Evolutionary conservation across 1,140 invertebrate species (phyloP).

Genomic region (Coptotermes formosanus): DNA sequence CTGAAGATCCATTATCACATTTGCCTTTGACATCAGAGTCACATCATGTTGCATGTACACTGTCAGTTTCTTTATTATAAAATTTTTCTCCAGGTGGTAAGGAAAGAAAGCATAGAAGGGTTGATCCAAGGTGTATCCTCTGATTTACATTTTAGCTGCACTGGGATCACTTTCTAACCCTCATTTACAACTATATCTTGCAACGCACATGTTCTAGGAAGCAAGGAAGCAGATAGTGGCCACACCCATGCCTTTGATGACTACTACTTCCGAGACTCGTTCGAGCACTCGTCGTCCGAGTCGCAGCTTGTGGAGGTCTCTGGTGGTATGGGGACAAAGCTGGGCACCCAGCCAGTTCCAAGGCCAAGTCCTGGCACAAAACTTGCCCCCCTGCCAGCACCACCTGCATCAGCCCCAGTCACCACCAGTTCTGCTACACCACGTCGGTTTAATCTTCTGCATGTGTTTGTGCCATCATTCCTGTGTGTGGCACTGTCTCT

Average conservation of each 20-base stretch:
- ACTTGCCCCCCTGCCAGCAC: conserved; percentile 47
- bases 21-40: too few relatives aligned
- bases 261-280: conserved; percentile 72
- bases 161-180: not conserved
- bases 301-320: conserved; percentile 59
- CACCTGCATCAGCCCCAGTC: conserved; percentile 44
- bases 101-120: too few relatives aligned
- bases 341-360: not conserved
- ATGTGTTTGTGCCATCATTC: conserved; percentile 69
- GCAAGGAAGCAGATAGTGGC: conserved; percentile 28
- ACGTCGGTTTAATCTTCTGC: conserved; percentile 58
- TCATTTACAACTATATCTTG: not conserved
- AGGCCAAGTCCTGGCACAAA: conserved; percentile 36
- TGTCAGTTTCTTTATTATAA: too few relatives aligned
- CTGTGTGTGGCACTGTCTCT: conserved; percentile 56
- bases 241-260: conserved; percentile 46
- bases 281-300: conserved; percentile 74
- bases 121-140: too few relatives aligned
- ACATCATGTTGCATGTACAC: too few relatives aligned
- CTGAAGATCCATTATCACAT: too few relatives aligned
- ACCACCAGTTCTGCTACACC: conserved; percentile 45
- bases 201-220: not conserved
- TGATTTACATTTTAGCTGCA: too few relatives aligned
- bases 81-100: too few relatives aligned
- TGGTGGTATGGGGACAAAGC: conserved; percentile 39